A percentile compares a stretch with the other conserved stretches of the same genome.
Conservation (phyloP, 2,797 vertebrate species). For the Anabas testudineus region DNA sequence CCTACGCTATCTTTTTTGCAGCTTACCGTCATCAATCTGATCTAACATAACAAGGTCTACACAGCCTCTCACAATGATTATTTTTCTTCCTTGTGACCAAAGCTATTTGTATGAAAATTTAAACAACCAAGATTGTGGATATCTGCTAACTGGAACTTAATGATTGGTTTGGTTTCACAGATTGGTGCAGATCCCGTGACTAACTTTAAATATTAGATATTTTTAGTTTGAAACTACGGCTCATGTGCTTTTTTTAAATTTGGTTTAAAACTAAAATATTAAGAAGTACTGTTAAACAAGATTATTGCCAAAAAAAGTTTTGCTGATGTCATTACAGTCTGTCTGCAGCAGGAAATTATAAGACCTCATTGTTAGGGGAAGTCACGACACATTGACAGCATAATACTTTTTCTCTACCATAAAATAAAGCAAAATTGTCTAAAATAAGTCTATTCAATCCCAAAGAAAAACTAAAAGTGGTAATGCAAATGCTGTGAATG, state of each 20-base stretch:
- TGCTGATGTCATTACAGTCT: slow-evolving; percentile 1
- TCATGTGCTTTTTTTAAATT: background rate
- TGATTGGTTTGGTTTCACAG: background rate
- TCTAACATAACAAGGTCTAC: slow-evolving; percentile 22
- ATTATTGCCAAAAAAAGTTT: background rate
- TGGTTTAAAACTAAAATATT: background rate
- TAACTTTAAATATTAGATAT: background rate
- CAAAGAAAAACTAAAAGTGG: background rate
- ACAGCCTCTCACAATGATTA: slow-evolving; percentile 29
- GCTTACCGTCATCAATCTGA: slow-evolving; percentile 4
- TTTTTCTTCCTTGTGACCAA: slow-evolving; percentile 16
- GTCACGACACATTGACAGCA: background rate
- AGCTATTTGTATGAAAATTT: slow-evolving; percentile 5
- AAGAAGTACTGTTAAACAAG: background rate
- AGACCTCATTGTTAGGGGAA: slow-evolving; percentile 12
- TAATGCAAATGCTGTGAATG: background rate
- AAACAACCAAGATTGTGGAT: background rate
- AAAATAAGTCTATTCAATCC: background rate
- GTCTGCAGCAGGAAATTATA: slow-evolving; percentile 4
- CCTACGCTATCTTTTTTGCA: background rate
- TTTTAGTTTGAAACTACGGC: background rate
- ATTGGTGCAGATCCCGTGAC: slow-evolving; percentile 12
- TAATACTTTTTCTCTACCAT: background rate
- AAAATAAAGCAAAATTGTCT: background rate
- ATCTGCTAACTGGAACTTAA: slow-evolving; percentile 2